Conservation (phyloP, 2,797 vertebrate species). For the Stomatorhinus walkeri region DNA sequence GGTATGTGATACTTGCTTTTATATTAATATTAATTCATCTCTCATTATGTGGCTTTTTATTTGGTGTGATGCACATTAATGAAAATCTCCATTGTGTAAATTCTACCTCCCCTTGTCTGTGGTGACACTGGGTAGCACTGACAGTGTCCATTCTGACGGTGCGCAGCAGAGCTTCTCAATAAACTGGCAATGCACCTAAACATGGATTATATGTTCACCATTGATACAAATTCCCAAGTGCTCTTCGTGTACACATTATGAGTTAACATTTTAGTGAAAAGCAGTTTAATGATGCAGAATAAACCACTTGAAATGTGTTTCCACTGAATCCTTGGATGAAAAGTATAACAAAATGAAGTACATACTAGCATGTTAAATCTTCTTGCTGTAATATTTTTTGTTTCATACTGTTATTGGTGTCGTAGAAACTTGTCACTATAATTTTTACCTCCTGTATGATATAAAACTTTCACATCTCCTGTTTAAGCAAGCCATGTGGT, state of each 20-base stretch:
- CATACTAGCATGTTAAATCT: neutral
- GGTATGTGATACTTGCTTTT: constrained; percentile 62
- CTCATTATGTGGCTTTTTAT: neutral
- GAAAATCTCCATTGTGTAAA: neutral
- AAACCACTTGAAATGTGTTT: neutral
- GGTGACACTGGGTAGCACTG: neutral
- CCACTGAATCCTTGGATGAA: neutral
- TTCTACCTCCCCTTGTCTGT: neutral
- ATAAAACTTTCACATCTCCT: neutral
- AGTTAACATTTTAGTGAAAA: neutral
- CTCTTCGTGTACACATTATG: neutral
- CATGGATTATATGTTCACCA: neutral
- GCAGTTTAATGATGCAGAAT: neutral
- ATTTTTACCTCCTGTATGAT: neutral
- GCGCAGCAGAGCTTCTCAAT: neutral
- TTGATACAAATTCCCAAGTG: neutral
- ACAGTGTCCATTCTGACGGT: neutral
- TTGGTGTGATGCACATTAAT: neutral
- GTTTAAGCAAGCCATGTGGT: neutral
- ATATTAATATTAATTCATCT: neutral
- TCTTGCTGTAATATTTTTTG: neutral
- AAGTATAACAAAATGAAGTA: neutral
- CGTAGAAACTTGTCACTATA: neutral
- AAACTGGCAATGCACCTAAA: neutral
- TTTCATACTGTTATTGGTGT: neutral